phyloP scores from a whole-genome alignment of 2,113 vertebrate species.

The Ginglymostoma cirratum region DNA sequence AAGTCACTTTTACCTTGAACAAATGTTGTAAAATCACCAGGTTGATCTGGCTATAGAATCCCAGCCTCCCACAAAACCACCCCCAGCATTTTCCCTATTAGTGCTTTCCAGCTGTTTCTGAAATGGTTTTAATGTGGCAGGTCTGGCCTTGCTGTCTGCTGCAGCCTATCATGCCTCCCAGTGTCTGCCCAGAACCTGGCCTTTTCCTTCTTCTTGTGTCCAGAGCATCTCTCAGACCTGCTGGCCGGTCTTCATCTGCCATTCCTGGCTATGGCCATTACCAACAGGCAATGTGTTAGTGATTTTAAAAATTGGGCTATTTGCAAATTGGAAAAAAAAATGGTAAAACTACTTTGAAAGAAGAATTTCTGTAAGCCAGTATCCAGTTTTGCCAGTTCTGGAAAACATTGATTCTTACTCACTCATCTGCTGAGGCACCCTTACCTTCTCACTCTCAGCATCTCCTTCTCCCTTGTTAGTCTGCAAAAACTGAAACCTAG shows the following conservation, averaged over 20 bases:
- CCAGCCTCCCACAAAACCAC: neutral
- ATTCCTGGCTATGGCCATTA: neutral
- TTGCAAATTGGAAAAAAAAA: neutral
- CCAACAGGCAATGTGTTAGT: no score
- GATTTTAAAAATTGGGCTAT: neutral
- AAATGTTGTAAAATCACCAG: neutral
- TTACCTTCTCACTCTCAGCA: neutral
- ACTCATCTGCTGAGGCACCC: neutral
- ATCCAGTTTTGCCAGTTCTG: neutral
- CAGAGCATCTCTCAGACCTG: neutral
- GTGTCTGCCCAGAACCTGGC: neutral
- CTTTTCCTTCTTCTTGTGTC: neutral
- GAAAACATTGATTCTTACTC: neutral
- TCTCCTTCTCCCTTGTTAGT: conserved; percentile 33
- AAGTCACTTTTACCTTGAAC: neutral
- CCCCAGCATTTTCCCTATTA: neutral
- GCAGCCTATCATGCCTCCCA: neutral
- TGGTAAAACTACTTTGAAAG: neutral
- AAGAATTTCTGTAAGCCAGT: neutral
- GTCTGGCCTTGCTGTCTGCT: neutral
- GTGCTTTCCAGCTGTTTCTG: neutral
- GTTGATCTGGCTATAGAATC: neutral
- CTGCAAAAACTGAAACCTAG: no score
- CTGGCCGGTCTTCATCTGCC: no score
- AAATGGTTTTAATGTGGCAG: neutral